Percentiles rank a stretch among this genome's conserved stretches.
These are phyloP conservation scores for Esperia sulphurella DNA, from an alignment of 2,888 invertebrate species.

Conservation along the genomic window DNA sequence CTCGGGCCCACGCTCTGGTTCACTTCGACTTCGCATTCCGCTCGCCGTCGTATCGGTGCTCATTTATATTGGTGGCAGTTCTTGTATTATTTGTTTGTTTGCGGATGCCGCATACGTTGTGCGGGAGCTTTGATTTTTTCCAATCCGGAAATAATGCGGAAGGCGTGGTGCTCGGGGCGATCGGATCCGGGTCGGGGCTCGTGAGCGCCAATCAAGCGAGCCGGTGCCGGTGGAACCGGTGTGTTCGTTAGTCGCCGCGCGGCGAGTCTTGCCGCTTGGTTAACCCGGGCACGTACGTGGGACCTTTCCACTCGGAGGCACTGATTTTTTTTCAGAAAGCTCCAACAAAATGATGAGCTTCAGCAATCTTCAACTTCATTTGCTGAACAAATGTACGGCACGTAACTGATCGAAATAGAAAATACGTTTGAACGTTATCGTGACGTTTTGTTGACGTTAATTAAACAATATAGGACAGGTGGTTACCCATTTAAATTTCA, in stretches of 20 bases:
- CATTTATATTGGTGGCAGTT: slow-evolving; percentile 74
- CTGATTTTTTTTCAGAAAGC: slow-evolving; percentile 67
- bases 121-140: slow-evolving; percentile 74
- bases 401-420: not conserved
- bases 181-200: slow-evolving; percentile 31
- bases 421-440: not conserved
- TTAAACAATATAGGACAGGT: not conserved
- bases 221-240: too few relatives aligned
- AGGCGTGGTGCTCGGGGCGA: slow-evolving; percentile 61
- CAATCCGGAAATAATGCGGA: slow-evolving; percentile 73
- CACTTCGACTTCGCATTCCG: slow-evolving; percentile 63
- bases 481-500: slow-evolving; percentile 1
- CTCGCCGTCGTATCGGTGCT: slow-evolving; percentile 68
- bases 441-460: not conserved
- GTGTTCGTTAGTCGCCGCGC: slow-evolving; percentile 54
- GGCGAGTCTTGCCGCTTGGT: slow-evolving; percentile 56
- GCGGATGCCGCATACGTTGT: slow-evolving; percentile 67
- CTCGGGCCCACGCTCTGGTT: slow-evolving; percentile 62
- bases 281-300: slow-evolving; percentile 70
- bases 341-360: slow-evolving; percentile 56
- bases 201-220: slow-evolving; percentile 67
- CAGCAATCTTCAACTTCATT: slow-evolving; percentile 52
- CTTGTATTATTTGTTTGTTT: slow-evolving; percentile 77
- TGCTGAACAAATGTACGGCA: slow-evolving; percentile 25
- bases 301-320: slow-evolving; percentile 70